These are phyloP conservation scores for Micrasema minimum DNA, from an alignment of 1,140 invertebrate genomes.

Conservation along the genomic window DNA sequence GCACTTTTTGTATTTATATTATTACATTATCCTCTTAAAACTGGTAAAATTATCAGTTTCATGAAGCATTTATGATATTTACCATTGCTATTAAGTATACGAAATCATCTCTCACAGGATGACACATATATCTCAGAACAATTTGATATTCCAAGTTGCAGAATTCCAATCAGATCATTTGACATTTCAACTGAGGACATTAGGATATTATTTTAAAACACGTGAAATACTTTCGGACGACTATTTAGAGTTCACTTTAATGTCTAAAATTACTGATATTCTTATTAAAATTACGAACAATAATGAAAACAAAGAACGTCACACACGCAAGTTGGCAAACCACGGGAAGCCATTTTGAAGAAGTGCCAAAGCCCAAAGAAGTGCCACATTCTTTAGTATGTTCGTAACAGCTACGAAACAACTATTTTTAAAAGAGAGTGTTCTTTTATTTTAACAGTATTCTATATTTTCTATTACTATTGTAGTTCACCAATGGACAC, in stretches of 20 bases:
- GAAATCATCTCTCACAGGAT: constrained; percentile 43
- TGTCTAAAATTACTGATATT: constrained; percentile 55
- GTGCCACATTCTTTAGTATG: constrained; percentile 70
- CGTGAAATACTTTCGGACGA: constrained; percentile 56
- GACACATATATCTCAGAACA: constrained; percentile 46
- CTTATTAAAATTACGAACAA: constrained; percentile 57
- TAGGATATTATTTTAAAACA: constrained; percentile 59
- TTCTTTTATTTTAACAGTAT: constrained; percentile 14
- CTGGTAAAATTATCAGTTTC: neutral
- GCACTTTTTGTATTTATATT: constrained; percentile 37
- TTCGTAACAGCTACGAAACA: constrained; percentile 32
- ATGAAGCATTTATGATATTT: constrained; percentile 3
- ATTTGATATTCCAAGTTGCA: constrained; percentile 46
- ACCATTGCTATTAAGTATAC: constrained; percentile 21
- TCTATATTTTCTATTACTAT: neutral
- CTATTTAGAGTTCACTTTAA: constrained; percentile 55
- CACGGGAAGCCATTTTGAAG: constrained; percentile 72
- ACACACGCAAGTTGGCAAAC: constrained; percentile 70
- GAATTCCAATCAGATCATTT: constrained; percentile 45
- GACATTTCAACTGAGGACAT: constrained; percentile 36
- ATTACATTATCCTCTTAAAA: neutral
- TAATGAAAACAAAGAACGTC: constrained; percentile 68
- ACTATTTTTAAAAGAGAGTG: constrained; percentile 38
- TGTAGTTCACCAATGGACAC: constrained; percentile 19
- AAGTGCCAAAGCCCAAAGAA: too few species aligned